Percentiles rank a stretch among this genome's conserved stretches.
Evolutionary conservation across 2,113 vertebrate genomes (phyloP).

Genomic region (Psittacus erithacus): DNA sequence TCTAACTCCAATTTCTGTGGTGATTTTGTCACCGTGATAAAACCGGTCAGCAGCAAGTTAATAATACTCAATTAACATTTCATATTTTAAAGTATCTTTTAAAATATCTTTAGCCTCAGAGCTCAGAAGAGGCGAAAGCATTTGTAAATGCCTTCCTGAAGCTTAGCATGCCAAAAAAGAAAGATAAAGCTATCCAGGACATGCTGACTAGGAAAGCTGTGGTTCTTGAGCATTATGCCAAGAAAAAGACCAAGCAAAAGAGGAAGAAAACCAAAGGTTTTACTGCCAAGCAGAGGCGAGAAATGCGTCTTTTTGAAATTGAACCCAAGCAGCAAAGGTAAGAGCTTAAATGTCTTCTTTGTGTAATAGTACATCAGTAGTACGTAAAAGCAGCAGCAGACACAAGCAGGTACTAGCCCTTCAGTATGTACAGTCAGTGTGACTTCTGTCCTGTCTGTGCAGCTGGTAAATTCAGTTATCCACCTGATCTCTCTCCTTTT

Average conservation of each 20-base stretch:
- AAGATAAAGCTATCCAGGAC: conserved; percentile 26
- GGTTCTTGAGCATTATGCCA: conserved; percentile 75
- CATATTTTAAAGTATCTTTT: background rate
- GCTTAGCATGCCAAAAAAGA: conserved; percentile 65
- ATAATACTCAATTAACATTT: too few relatives aligned
- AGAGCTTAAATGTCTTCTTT: background rate
- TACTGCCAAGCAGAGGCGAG: conserved; percentile 79
- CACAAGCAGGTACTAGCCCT: fast-evolving
- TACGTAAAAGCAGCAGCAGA: fast-evolving
- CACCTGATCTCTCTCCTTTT: background rate
- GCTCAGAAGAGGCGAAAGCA: conserved; percentile 55
- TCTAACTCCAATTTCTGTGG: fast-evolving
- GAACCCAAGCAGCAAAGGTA: conserved; percentile 86
- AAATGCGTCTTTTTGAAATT: conserved; percentile 83
- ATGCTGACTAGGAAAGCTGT: conserved; percentile 82
- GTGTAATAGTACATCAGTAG: fast-evolving
- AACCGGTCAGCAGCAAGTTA: background rate
- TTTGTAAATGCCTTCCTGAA: conserved; percentile 85
- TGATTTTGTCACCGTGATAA: fast-evolving
- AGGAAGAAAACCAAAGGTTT: conserved; percentile 77
- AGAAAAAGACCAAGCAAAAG: conserved; percentile 59
- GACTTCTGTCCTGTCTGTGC: background rate
- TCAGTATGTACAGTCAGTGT: background rate
- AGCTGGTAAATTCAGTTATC: background rate
- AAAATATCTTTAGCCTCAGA: conserved; percentile 47